Base-by-base conservation (phyloP, 2,113 vertebrate genomes). In the Vulpes vulpes region DNA sequence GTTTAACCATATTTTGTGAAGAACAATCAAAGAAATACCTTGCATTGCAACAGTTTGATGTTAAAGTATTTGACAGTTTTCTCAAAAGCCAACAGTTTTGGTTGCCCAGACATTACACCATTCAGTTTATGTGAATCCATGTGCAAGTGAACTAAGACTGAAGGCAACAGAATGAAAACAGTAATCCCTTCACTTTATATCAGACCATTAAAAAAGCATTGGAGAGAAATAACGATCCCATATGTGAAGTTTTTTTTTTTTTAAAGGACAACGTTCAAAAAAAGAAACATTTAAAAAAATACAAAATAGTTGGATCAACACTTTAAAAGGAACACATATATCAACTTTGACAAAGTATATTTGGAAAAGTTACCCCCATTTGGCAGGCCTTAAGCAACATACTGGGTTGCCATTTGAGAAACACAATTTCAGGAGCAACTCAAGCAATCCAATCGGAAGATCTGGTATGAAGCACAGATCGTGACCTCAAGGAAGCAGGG, bases 31-130 rank as follows among this genome's bases (percentile, higher is more conserved):
- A 98, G 97, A 95, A 98, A 98, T 81, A 97, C 98, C 97, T 97
- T 93, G 97, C 97, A 96, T 91, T 94, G 98, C 98, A 98, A 98
- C 96, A 97, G 94, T 98, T 98, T 98, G 98, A 97, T 96, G 97
- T 98, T 97, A 98, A 98, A 98, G 98, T 79, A 97, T 98, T 84
- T 98, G 98, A 98, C 96, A 98, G 98, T 98, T 98, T 94, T 98
- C 97, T 96, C 98, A 97, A 98, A 98, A 98, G 96, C 97, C 98
- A 97, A 97, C 89, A 97, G 97, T 98, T 98, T 97, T 95, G 98
- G 98, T 95, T 98, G 98, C 98, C 98, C 97, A 96, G 98, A 97
- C 98, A 98, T 97, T 88, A 98, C 97, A 98, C 94, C 96, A 92
- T 98, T 98, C 98, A 97, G 81, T n/a, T 82, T 86, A 95, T 92